These are phyloP conservation scores for Rhinopithecus roxellana DNA, from an alignment of 2,113 vertebrate genomes.

Conservation along the genomic window DNA sequence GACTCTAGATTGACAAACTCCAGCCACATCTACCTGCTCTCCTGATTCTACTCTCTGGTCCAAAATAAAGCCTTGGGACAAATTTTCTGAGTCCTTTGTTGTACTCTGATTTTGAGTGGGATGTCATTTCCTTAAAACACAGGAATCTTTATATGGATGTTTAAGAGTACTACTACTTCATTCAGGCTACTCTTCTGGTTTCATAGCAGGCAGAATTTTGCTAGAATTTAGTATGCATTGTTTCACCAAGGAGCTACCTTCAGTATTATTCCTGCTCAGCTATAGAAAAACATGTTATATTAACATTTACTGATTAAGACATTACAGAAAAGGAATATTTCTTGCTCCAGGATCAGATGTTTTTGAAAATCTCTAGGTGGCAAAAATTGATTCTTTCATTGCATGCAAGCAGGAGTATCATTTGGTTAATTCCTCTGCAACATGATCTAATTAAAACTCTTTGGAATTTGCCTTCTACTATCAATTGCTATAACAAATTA, in stretches of 20 bases:
- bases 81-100: background rate
- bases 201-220: background rate
- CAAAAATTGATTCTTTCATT: constrained; percentile 6
- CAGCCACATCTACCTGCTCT: background rate
- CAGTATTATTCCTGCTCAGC: background rate
- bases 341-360: background rate
- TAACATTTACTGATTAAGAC: background rate
- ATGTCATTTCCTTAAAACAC: background rate
- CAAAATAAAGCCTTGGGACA: background rate
- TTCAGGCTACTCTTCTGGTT: background rate
- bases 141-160: background rate
- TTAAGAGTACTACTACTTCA: background rate
- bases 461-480: background rate
- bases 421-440: background rate
- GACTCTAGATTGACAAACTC: background rate
- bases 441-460: background rate
- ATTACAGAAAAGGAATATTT: background rate
- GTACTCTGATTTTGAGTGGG: background rate
- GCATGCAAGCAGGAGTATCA: background rate
- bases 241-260: background rate
- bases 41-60: background rate
- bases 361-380: background rate
- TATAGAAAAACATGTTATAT: background rate
- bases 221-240: background rate
- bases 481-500: background rate